Conservation (phyloP, 2,888 invertebrate species). For the Galeruca laticollis region DNA sequence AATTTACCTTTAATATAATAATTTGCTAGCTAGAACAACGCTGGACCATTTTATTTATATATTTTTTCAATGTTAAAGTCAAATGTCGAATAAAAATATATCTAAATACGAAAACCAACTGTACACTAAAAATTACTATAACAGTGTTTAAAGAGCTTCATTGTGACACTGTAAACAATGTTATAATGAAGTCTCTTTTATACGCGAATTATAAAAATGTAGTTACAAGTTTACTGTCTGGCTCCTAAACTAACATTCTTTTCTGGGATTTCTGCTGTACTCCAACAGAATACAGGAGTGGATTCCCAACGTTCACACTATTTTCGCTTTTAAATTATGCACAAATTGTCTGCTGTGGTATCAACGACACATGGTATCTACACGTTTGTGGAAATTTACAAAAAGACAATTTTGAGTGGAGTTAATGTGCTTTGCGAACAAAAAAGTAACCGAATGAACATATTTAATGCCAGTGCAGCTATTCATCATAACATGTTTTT, state of each 20-base stretch:
- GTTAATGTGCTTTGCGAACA: not conserved
- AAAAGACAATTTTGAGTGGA: constrained; percentile 5
- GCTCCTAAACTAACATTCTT: not conserved
- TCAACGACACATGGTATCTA: not conserved
- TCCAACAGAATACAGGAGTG: not conserved
- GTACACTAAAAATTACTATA: too few species aligned
- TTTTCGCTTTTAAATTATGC: constrained; percentile 6
- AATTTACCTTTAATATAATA: too few species aligned
- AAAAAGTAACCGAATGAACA: not conserved
- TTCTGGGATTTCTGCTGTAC: not conserved
- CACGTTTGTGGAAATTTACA: not conserved
- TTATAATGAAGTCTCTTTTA: too few species aligned
- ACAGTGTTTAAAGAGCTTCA: too few species aligned
- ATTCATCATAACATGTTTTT: too few species aligned
- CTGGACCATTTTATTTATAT: too few species aligned
- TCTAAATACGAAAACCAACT: too few species aligned
- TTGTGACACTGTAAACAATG: too few species aligned
- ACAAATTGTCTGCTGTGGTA: constrained; percentile 13
- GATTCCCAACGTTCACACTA: not conserved
- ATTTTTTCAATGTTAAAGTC: too few species aligned
- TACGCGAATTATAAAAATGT: not conserved
- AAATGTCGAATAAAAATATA: too few species aligned
- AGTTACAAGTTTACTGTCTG: not conserved
- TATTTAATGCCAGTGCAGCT: not conserved
- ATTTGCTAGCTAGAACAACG: too few species aligned